Percentiles rank a stretch among this genome's conserved stretches.
These are phyloP conservation scores for Corynorhinus townsendii DNA, from an alignment of 2,113 vertebrate species.

Conservation along the genomic window DNA sequence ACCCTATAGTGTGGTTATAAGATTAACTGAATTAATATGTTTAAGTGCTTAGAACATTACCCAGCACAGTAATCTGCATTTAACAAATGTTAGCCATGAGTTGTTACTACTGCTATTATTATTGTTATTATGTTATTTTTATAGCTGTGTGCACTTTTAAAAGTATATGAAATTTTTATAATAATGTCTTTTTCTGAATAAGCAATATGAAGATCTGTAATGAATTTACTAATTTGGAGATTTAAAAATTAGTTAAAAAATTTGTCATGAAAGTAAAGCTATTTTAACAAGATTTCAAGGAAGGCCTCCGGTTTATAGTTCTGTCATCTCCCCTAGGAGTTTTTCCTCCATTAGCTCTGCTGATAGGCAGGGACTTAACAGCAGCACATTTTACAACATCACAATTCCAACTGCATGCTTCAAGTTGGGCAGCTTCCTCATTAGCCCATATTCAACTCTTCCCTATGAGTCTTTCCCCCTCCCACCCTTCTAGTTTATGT, in stretches of 20 bases:
- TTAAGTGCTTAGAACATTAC: neutral
- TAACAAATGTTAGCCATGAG: neutral
- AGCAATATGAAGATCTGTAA: neutral
- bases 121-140: neutral
- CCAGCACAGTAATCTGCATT: neutral
- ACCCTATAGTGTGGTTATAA: neutral
- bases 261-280: neutral
- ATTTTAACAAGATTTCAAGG: neutral
- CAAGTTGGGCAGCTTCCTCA: neutral
- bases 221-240: slow-evolving; percentile 4
- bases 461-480: neutral
- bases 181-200: neutral
- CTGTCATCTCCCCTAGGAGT: neutral
- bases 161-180: neutral
- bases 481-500: neutral
- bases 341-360: neutral
- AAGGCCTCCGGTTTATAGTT: neutral
- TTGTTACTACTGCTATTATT: neutral
- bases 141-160: neutral
- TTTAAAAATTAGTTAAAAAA: slow-evolving; percentile 1
- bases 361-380: neutral
- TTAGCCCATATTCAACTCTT: neutral
- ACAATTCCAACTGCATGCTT: neutral
- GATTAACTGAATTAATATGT: neutral
- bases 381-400: neutral